phyloP scores from a whole-genome alignment of 1,140 invertebrate species.

The Pararge aegeria region DNA sequence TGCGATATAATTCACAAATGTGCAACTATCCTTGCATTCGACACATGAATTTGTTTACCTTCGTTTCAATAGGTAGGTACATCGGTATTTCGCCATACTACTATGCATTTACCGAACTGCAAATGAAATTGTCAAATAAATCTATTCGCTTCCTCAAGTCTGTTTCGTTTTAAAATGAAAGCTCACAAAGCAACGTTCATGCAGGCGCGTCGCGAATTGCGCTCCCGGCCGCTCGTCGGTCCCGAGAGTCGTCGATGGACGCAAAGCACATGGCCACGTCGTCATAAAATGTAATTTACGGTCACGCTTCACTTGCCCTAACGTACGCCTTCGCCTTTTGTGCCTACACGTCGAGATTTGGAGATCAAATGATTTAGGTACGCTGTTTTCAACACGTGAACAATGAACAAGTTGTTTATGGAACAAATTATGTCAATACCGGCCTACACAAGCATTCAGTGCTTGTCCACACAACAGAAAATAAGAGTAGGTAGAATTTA shows the following conservation, averaged over 20 bases:
- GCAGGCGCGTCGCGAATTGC: constrained; percentile 32
- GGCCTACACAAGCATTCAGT: too few relatives aligned
- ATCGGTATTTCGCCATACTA: too few relatives aligned
- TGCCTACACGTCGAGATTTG: constrained; percentile 23
- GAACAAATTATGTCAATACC: constrained; percentile 26
- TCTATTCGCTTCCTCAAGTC: constrained; percentile 44
- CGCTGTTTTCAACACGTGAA: constrained; percentile 34
- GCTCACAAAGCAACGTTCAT: constrained; percentile 29
- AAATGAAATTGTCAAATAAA: constrained; percentile 40
- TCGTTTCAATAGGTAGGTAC: too few relatives aligned
- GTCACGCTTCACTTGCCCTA: constrained; percentile 33
- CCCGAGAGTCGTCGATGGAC: constrained; percentile 43
- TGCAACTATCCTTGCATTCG: too few relatives aligned
- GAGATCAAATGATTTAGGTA: constrained; percentile 39
- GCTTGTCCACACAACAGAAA: too few relatives aligned
- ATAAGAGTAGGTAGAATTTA: too few relatives aligned
- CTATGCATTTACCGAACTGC: constrained; percentile 16
- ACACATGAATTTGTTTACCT: too few relatives aligned
- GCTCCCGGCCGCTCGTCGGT: constrained; percentile 18
- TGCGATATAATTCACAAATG: too few relatives aligned
- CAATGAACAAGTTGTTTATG: constrained; percentile 25
- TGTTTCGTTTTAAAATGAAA: constrained; percentile 47
- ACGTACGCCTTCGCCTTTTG: constrained; percentile 43
- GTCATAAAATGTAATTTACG: constrained; percentile 70
- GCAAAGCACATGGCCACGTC: constrained; percentile 55